Percentiles rank a stretch among this genome's conserved stretches.
Conservation (phyloP, 2,888 invertebrate genomes). For the Tromatobia lineatoria region DNA sequence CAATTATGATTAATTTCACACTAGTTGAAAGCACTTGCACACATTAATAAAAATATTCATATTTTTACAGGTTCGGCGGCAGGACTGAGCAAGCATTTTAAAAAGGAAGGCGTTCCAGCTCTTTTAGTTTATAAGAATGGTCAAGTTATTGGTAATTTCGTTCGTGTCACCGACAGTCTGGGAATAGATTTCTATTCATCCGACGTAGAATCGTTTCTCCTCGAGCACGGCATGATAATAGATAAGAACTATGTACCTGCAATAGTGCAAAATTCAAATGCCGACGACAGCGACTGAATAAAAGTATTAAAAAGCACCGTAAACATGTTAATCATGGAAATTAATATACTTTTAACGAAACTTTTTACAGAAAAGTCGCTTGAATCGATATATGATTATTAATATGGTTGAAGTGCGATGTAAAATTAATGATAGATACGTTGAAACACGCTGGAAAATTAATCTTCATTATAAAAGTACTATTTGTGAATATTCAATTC, state of each 20-base stretch:
- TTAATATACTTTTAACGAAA: too few species aligned
- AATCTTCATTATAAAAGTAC: too few species aligned
- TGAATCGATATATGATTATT: too few species aligned
- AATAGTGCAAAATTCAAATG: slow-evolving; percentile 83
- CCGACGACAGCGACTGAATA: slow-evolving; percentile 82
- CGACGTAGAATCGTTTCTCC: slow-evolving; percentile 96
- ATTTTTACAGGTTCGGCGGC: slow-evolving; percentile 89
- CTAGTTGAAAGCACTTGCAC: too few species aligned
- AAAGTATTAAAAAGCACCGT: background rate
- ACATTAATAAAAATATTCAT: background rate
- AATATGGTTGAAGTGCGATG: too few species aligned
- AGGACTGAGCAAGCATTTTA: slow-evolving; percentile 94
- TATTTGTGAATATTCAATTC: too few species aligned
- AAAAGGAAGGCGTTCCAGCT: slow-evolving; percentile 95
- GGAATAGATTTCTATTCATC: slow-evolving; percentile 96
- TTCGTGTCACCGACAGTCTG: slow-evolving; percentile 94
- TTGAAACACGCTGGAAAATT: too few species aligned
- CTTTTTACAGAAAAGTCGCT: too few species aligned
- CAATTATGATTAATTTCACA: too few species aligned
- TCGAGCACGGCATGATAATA: slow-evolving; percentile 93
- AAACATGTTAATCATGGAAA: too few species aligned
- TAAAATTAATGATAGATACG: too few species aligned
- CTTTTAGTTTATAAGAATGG: slow-evolving; percentile 96
- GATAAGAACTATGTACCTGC: slow-evolving; percentile 89
- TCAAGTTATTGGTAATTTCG: slow-evolving; percentile 96